These are phyloP conservation scores for Sarotherodon lohbergeri DNA, from an alignment of 2,113 vertebrate species.

Conservation along the genomic window DNA sequence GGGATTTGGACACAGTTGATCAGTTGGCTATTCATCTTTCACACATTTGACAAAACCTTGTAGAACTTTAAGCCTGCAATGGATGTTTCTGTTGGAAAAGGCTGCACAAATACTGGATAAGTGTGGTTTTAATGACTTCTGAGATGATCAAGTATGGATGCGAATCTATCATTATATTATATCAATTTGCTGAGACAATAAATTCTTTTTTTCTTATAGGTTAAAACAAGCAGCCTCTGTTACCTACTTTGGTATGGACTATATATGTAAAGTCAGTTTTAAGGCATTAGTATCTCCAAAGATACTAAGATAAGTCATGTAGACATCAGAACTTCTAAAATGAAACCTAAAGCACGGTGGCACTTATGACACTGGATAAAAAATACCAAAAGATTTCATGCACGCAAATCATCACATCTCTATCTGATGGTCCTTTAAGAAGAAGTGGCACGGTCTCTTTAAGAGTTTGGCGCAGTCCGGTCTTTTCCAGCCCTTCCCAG, in stretches of 20 bases:
- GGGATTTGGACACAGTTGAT: slow-evolving; percentile 53
- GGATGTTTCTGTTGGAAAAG: slow-evolving; percentile 17
- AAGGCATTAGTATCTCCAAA: slow-evolving; percentile 70
- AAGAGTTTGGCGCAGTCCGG: slow-evolving; percentile 10
- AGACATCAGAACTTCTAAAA: slow-evolving; percentile 39
- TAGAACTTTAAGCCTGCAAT: slow-evolving; percentile 4
- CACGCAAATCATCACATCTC: slow-evolving; percentile 40
- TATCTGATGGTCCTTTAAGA: slow-evolving; percentile 26
- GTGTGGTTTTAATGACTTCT: background rate
- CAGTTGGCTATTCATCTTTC: slow-evolving; percentile 41
- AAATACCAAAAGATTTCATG: slow-evolving; percentile 51
- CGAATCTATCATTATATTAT: background rate
- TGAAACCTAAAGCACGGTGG: slow-evolving; percentile 39
- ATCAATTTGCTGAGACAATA: background rate
- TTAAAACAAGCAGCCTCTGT: slow-evolving; percentile 44
- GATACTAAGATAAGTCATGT: slow-evolving; percentile 45
- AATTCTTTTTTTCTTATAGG: background rate
- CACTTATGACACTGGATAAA: slow-evolving; percentile 30
- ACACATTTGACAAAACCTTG: slow-evolving; percentile 25
- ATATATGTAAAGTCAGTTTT: slow-evolving; percentile 60
- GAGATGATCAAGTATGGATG: background rate
- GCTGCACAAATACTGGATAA: background rate
- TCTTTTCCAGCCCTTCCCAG: slow-evolving; percentile 13
- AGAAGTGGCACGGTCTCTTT: slow-evolving; percentile 25
- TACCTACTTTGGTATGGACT: slow-evolving; percentile 72